phyloP scores from a whole-genome alignment of 2,113 vertebrate genomes.

The Tyrannus savana region DNA sequence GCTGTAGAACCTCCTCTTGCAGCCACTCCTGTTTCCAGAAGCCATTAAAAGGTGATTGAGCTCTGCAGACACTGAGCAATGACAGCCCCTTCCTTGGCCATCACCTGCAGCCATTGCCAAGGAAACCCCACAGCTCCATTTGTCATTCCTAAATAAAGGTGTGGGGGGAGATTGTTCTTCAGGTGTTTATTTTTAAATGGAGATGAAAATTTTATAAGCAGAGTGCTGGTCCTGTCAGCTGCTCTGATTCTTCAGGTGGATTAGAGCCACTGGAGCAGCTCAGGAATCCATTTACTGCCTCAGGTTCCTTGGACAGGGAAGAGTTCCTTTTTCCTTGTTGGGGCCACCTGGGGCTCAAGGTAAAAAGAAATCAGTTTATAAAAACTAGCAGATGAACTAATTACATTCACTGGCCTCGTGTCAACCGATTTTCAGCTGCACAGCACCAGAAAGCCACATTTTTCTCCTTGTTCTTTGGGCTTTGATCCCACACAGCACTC shows the following conservation, averaged over 20 bases:
- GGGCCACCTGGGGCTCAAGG: not conserved
- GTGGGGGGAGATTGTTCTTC: not conserved
- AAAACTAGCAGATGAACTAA: not conserved
- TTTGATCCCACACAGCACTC: not conserved
- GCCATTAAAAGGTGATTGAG: not conserved
- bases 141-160: not conserved
- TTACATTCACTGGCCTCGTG: not conserved
- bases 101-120: not conserved
- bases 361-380: not conserved
- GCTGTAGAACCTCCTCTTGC: not conserved
- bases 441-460: not conserved
- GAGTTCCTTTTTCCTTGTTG: not conserved
- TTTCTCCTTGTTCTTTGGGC: not conserved
- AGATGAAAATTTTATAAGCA: conserved; percentile 8
- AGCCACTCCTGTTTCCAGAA: not conserved
- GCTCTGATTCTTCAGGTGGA: not conserved
- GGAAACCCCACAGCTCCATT: not conserved
- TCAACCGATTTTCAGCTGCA: not conserved
- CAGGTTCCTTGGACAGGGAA: not conserved
- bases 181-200: conserved; percentile 6
- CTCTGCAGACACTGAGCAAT: not conserved
- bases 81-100: not conserved
- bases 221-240: not conserved
- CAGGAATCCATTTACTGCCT: not conserved
- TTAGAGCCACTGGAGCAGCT: not conserved